Evolutionary conservation across 2,797 vertebrate genomes (phyloP), one percentile per base, ranked within the genome.

Genomic region (Leucoraja ocellata): DNA sequence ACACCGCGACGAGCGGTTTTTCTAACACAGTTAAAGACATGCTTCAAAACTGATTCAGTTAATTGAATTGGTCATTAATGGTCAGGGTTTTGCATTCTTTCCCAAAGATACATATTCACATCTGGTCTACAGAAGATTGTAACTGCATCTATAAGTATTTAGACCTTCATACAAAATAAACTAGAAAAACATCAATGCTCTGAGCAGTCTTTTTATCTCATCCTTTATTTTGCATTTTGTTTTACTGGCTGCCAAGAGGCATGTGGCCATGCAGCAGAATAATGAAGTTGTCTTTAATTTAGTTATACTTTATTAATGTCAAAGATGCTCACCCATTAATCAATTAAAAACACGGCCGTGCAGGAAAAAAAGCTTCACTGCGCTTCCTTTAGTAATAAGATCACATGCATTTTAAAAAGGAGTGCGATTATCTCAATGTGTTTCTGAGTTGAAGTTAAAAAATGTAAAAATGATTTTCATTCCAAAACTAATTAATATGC

Each of bases 391-490:
- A 97, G 97, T 97, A 98, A 97, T 96, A 97, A 97, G 97, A 98
- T 98, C 96, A 96, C 97, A 98, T 97, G 96, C 96, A 97, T 99
- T 98, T 98, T 98, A 97, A 97, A 92, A 98, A 98, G 97, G 96
- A 88, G 96, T 96, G 96, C 97, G 97, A 99, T 99, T 99, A 99
- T 99, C 98, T 97, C 98, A 95, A 96, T 97, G 97, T 98, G 98
- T 99, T 98, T 98, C 98, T 96, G 95, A 96, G 97, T 97, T 98
- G 96, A 98, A 98, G 98, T 98, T 98, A 98, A 98, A 98, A 92
- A 98, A 98, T 98, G 98, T 97, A 98, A 98, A 98, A 98, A 98
- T 98, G 97, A 98, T 98, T 99, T 99, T 98, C 97, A 98, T 98
- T 98, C 97, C 95, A 97, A 76, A 96, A 97, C 97, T 98, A 97